These are phyloP conservation scores for Drosophila watanabei DNA, from an alignment of 1,140 invertebrate species.

Conservation along the genomic window DNA sequence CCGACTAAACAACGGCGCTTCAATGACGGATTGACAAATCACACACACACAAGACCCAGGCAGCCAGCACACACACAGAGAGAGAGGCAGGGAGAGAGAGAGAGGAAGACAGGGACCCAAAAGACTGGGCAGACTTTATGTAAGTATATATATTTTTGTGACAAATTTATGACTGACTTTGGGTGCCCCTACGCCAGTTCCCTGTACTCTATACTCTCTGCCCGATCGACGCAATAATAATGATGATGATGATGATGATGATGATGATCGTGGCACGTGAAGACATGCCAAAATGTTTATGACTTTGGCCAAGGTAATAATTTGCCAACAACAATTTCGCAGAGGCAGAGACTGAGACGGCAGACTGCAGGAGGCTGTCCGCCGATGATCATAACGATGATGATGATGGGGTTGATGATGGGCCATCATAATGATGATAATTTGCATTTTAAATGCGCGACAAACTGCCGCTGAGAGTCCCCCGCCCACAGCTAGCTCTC, in stretches of 20 bases:
- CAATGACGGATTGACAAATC: slow-evolving; percentile 83
- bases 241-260: slow-evolving; percentile 23
- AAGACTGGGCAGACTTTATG: slow-evolving; percentile 40
- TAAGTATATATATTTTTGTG: slow-evolving; percentile 66
- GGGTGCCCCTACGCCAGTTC: slow-evolving; percentile 16
- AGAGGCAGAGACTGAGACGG: not conserved
- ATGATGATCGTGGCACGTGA: slow-evolving; percentile 73
- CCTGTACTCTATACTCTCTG: slow-evolving; percentile 6
- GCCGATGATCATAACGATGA: slow-evolving; percentile 33
- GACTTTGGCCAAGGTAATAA: slow-evolving; percentile 77
- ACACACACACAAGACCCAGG: slow-evolving; percentile 31
- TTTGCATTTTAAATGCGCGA: slow-evolving; percentile 84
- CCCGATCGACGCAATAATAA: slow-evolving; percentile 26
- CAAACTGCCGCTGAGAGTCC: slow-evolving; percentile 60
- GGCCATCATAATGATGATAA: slow-evolving; percentile 81
- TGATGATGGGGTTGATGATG: slow-evolving; percentile 59
- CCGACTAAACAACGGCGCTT: slow-evolving; percentile 68
- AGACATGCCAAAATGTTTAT: slow-evolving; percentile 81
- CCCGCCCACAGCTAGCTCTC: slow-evolving; percentile 3
- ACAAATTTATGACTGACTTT: slow-evolving; percentile 81
- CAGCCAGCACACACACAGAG: not conserved
- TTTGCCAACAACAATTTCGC: slow-evolving; percentile 74
- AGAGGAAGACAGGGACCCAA: not conserved
- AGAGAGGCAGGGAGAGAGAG: not conserved
- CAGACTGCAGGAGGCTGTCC: slow-evolving; percentile 50